phyloP scores from a whole-genome alignment of 2,113 vertebrate genomes.

The Prolemur simus region DNA sequence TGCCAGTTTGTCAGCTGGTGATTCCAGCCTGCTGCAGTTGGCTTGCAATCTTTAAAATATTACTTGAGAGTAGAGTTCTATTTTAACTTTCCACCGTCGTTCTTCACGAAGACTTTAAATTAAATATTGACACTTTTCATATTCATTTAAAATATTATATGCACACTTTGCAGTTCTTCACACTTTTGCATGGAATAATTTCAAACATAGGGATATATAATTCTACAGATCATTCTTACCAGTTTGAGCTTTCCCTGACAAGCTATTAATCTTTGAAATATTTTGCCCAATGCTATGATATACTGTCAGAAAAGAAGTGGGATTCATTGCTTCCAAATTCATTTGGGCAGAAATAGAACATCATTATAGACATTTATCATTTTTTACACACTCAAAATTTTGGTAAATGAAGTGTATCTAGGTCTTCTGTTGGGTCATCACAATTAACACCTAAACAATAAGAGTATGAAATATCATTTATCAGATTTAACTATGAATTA shows the following conservation, averaged over 20 bases:
- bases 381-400: slow-evolving; percentile 47
- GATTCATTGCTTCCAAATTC: slow-evolving; percentile 56
- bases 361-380: slow-evolving; percentile 59
- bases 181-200: slow-evolving; percentile 58
- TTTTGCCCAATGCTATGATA: slow-evolving; percentile 55
- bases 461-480: not conserved
- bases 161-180: slow-evolving; percentile 68
- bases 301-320: slow-evolving; percentile 57
- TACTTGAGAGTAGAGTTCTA: slow-evolving; percentile 50
- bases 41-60: slow-evolving; percentile 66
- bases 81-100: slow-evolving; percentile 67
- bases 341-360: slow-evolving; percentile 51
- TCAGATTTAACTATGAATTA: slow-evolving; percentile 17
- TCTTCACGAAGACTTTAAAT: slow-evolving; percentile 65
- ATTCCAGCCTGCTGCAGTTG: slow-evolving; percentile 48
- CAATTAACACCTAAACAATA: slow-evolving; percentile 6
- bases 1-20: slow-evolving; percentile 65
- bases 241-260: slow-evolving; percentile 71
- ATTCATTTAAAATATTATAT: slow-evolving; percentile 46
- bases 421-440: not conserved
- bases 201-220: slow-evolving; percentile 45
- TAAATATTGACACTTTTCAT: slow-evolving; percentile 69
- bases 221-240: slow-evolving; percentile 72
- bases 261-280: slow-evolving; percentile 78
- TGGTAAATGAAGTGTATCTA: slow-evolving; percentile 37